These are phyloP conservation scores for Tarsius wallacei DNA, from an alignment of 2,797 vertebrate genomes.

Conservation along the genomic window DNA sequence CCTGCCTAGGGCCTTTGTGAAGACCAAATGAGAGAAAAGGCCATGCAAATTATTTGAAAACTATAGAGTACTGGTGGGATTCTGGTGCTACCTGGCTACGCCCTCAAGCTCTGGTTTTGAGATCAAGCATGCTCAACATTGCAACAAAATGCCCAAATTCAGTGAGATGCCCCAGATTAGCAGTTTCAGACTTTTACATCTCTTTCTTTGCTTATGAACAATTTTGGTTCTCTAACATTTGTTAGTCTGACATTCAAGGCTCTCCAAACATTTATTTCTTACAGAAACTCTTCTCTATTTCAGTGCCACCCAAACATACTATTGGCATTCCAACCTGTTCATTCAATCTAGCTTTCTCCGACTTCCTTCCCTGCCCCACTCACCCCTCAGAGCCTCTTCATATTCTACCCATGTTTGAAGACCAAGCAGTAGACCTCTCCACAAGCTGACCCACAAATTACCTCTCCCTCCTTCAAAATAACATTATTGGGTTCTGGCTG, in stretches of 20 bases:
- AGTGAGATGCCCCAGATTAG: background rate
- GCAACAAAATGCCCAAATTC: background rate
- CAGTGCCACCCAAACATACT: background rate
- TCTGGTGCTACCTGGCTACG: background rate
- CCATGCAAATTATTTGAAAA: slow-evolving; percentile 6
- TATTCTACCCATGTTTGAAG: slow-evolving; percentile 13
- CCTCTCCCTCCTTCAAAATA: slow-evolving; percentile 24
- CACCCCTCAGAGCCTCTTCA: background rate
- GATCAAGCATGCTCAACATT: background rate
- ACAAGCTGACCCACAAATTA: background rate
- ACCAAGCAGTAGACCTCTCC: background rate
- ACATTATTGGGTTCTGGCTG: background rate
- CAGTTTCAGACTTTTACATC: background rate
- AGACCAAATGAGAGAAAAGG: slow-evolving; percentile 30
- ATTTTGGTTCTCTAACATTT: slow-evolving; percentile 48
- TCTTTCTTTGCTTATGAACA: slow-evolving; percentile 27
- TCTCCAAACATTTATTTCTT: slow-evolving; percentile 52
- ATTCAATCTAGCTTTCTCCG: slow-evolving; percentile 20
- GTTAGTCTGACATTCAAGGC: slow-evolving; percentile 13
- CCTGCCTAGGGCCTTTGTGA: slow-evolving; percentile 7
- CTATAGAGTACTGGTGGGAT: background rate
- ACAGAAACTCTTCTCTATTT: slow-evolving; percentile 46
- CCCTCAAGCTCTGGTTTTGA: background rate
- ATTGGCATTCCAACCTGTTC: background rate
- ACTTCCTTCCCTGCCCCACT: background rate